Evolutionary conservation across 2,888 invertebrate genomes (phyloP).

Genomic region (Lepidochrysops patricia): DNA sequence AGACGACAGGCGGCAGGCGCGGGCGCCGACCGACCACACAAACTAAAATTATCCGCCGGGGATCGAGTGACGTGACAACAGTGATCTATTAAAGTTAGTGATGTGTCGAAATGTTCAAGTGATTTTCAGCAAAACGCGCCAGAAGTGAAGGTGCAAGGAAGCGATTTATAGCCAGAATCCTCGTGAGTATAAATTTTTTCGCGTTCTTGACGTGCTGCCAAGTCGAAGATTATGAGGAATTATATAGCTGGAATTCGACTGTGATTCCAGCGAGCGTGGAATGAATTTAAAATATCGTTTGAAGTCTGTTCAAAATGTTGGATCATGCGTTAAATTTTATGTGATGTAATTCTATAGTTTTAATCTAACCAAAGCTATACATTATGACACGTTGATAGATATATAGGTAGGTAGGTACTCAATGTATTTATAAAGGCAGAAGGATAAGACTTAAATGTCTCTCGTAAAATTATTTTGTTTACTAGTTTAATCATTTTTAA

Average conservation of each 20-base stretch:
- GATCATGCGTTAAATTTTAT: neutral
- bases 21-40: constrained; percentile 43
- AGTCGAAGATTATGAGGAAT: constrained; percentile 27
- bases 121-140: constrained; percentile 20
- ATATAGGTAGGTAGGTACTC: too few species aligned
- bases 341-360: neutral
- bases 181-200: constrained; percentile 64
- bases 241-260: neutral
- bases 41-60: constrained; percentile 69
- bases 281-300: neutral
- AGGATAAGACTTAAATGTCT: too few species aligned
- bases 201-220: constrained; percentile 62
- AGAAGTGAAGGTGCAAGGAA: constrained; percentile 36
- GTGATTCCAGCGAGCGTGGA: neutral
- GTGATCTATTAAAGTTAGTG: constrained; percentile 47
- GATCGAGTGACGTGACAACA: constrained; percentile 60
- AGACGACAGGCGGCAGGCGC: constrained; percentile 67
- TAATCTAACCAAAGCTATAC: neutral
- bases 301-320: neutral
- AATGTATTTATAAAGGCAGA: too few species aligned
- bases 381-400: neutral
- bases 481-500: neutral
- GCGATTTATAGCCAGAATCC: constrained; percentile 48
- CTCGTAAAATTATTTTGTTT: too few species aligned
- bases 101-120: constrained; percentile 41